Evolutionary conservation across 2,797 vertebrate species (phyloP), one percentile per base, ranked within the genome.

Genomic region (Lemur catta): DNA sequence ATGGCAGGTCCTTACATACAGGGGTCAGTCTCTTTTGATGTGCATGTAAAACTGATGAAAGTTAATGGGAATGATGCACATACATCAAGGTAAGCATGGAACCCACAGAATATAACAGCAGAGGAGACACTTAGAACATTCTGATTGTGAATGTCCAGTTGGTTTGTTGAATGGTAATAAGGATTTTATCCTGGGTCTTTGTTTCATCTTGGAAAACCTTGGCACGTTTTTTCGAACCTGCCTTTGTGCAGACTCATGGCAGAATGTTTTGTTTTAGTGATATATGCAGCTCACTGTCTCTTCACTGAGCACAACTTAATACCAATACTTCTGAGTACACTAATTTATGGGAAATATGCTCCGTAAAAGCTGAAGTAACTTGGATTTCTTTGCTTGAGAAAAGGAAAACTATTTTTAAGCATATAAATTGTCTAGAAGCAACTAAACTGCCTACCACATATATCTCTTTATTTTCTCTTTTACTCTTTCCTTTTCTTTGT

Each of bases 361-460:
- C 63, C 24, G 3, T 48, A 69, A 92, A 38, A 81, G 46, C 50
- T 65, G 69, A 95, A 96, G 48, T n/a, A 92, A 90, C 61, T 78
- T 87, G n/a, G 28, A 55, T 88, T 89, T 24, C 85, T 96, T 90
- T 67, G 57, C 89, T 75, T 59, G 52, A 89, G 91, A 78, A 91
- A 95, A 87, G 38, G 14, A 87, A 95, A 74, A 94, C 41, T 91
- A 76, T 80, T 84, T 97, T 84, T 52, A 94, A 84, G 26, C 17
- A 69, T 78, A 82, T 33, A 38, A 94, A n/a, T n/a, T n/a, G n/a
- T n/a, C n/a, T n/a, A n/a, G n/a, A n/a, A n/a, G n/a, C n/a, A n/a
- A n/a, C n/a, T n/a, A n/a, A n/a, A n/a, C n/a, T n/a, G n/a, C n/a
- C n/a, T n/a, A n/a, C n/a, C n/a, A n/a, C n/a, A n/a, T n/a, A n/a